Evolutionary conservation across 2,113 vertebrate genomes (phyloP), one percentile per base, ranked within the genome.

Genomic region (Acrocephalus arundinaceus): DNA sequence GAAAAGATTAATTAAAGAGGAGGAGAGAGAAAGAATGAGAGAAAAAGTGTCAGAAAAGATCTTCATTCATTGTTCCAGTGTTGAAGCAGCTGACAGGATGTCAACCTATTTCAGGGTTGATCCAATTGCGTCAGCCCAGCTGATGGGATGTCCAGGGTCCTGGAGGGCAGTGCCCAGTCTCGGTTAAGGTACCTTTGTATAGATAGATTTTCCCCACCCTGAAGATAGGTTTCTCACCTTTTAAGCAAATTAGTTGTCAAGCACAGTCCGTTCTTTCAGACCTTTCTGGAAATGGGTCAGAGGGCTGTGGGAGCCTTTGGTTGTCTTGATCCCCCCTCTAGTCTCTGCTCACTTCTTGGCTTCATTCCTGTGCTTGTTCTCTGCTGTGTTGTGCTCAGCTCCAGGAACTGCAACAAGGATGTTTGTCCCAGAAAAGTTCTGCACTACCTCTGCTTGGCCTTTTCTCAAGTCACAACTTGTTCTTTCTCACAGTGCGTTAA

Each of bases 211-310:
- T 41, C 28, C 23, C 13, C 41, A 30, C 13, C 9, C 16, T 18
- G 28, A 72, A 18, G 35, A 35, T 2, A 25, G 4, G 4, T 46
- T 63, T 88, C 43, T 79, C 9, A 2, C 16, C 73, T 58, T 28
- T 21, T 80, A 6, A 66, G 8, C 25, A 57, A 65, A 43, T 35
- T 18, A 49, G 2, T 21, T 49, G 12, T 21, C 21, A 35, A 15
- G 14, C 5, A 31, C 35, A 31, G 30, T 35, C 21, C 0, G 0
- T 37, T 65, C 21, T 43, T 66, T 43, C 43, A 51, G 30, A 43
- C 21, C 10, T 73, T 43, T 51, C 51, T 88, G 37, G 35, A 66
- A 80, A 80, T 13, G 11, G 21, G 8, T 43, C 13, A 37, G 43
- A 37, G 35, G 31, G 2, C 17, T 88, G 57, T 43, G 52, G 43